Base-by-base conservation (phyloP, 2,797 vertebrate genomes). In the Antennarius maculatus region DNA sequence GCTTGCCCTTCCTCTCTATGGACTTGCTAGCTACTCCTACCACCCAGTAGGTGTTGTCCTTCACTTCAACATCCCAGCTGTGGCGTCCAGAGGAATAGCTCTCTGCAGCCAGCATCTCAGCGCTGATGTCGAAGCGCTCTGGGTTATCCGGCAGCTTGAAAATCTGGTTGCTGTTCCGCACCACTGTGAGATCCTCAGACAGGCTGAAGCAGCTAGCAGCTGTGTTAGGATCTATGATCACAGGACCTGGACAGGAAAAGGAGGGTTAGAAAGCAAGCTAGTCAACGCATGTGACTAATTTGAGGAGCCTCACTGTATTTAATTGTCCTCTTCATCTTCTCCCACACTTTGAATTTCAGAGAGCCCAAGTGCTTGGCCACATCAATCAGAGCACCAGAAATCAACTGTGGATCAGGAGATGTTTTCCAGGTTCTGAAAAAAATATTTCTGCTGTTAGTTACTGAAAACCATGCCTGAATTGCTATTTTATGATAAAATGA, bases 31-130 rank as follows among this genome's bases (percentile, higher is more conserved):
- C 93, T 1, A 94, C 76, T 10, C 94, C 94, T 6, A 94, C 63
- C 66, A 94, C 93, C 94, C 94, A 95, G 78, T 94, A 94, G 12
- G 89, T 92, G 88, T 94, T 95, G 55, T 89, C 74, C 39, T 90
- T 91, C 39, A 95, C 94, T 61, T 94, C 91, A 42, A 95, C 91
- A 0, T 93, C 92, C 94, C 94, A 95, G 64, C 82, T 92, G 71
- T 94, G 88, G 47, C 89, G 92, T 29, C 94, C 94, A 1, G 82
- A 85, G 27, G 80, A 16, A 34, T 87, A 93, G 39, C 91, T 86
- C 64, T 93, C 92, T 0, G 86, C 82, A 2, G 81, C 94, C 76
- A 95, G 82, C 88, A 94, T 81, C 83, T 93, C 93, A 0, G 93
- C 94, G 1, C 93, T 93, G 23, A 94, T 69, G 51, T 94, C 90